Conservation (phyloP, 1,140 invertebrate species). For the Linepithema humile region DNA sequence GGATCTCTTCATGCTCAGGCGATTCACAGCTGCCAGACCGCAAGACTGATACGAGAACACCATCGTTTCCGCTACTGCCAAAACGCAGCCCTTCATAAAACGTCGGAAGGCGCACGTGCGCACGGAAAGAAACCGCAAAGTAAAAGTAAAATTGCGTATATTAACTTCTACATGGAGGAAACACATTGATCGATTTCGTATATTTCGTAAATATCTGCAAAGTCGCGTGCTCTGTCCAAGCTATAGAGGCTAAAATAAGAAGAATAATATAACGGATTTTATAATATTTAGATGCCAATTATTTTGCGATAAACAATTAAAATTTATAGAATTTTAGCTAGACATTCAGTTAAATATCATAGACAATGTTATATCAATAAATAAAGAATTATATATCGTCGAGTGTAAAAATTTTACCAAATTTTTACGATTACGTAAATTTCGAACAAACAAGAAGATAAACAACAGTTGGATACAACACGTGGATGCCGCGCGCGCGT, state of each 20-base stretch:
- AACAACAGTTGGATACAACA: background rate
- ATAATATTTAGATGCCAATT: background rate
- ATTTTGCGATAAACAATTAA: background rate
- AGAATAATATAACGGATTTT: background rate
- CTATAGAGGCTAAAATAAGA: background rate
- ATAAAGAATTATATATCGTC: background rate
- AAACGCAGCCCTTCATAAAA: conserved; percentile 37
- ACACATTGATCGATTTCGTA: background rate
- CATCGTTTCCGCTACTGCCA: conserved; percentile 34
- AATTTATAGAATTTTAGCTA: background rate
- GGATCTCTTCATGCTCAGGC: conserved; percentile 1
- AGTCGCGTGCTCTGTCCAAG: background rate
- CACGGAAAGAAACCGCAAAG: conserved; percentile 71
- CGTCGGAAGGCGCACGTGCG: conserved; percentile 65
- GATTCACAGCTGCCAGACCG: conserved; percentile 44
- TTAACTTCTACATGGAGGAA: conserved; percentile 4
- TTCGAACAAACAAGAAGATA: background rate
- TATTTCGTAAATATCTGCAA: background rate
- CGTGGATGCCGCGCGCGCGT: background rate
- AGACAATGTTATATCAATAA: background rate
- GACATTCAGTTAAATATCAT: too few species aligned
- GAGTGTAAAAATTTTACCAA: background rate
- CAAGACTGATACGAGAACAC: conserved; percentile 56
- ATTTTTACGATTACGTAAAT: background rate
- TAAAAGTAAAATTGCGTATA: conserved; percentile 55